phyloP scores from a whole-genome alignment of 2,888 invertebrate species.

The Drosophila nr. medialis region DNA sequence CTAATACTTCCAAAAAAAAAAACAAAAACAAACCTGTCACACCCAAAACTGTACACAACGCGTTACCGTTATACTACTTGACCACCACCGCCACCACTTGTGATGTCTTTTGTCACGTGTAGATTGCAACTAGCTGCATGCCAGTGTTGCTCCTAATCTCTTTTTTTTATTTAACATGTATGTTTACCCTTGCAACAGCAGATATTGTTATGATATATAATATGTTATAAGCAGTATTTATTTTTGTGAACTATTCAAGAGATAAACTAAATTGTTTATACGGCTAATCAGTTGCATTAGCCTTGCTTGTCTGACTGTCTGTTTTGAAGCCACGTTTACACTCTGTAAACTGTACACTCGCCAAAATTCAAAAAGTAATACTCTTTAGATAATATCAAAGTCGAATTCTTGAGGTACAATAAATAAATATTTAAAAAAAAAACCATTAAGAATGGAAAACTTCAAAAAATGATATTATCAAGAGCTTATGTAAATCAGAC shows the following conservation, averaged over 20 bases:
- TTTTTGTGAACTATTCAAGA: background rate
- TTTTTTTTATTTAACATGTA: background rate
- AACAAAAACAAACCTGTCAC: slow-evolving; percentile 13
- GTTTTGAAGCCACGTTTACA: background rate
- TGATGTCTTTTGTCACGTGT: slow-evolving; percentile 25
- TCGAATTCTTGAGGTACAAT: too few relatives aligned
- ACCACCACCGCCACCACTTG: slow-evolving; percentile 7
- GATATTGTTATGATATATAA: background rate
- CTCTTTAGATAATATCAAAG: too few relatives aligned
- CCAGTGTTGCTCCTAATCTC: slow-evolving; percentile 22
- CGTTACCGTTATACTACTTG: slow-evolving; percentile 24
- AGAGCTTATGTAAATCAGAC: too few relatives aligned
- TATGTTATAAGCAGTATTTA: background rate
- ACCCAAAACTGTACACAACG: slow-evolving; percentile 31
- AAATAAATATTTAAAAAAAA: too few relatives aligned
- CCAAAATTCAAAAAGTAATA: too few relatives aligned
- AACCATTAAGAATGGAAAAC: too few relatives aligned
- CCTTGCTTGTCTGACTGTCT: background rate
- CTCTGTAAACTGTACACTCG: too few relatives aligned
- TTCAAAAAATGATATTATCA: background rate
- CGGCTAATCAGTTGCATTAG: background rate
- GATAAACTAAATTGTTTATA: background rate
- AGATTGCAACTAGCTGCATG: slow-evolving; percentile 42
- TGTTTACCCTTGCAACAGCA: slow-evolving; percentile 22
- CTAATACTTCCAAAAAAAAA: background rate